Conservation (phyloP, 2,888 invertebrate species). For the Sabellastarte sp. region DNA sequence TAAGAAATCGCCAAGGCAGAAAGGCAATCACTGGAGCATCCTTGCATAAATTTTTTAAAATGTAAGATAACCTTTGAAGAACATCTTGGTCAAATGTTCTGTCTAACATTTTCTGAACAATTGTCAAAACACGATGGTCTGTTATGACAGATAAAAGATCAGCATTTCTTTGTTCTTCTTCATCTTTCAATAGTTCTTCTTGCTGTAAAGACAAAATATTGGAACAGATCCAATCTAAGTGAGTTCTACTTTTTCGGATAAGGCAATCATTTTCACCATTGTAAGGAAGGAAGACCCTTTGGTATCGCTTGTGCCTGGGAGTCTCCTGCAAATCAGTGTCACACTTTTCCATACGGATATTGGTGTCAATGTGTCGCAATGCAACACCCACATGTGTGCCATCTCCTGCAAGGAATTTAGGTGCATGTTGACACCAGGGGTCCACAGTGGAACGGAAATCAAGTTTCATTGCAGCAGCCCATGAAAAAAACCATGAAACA, state of each 20-base stretch:
- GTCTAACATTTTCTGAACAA: too few species aligned
- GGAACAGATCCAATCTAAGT: too few species aligned
- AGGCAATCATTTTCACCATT: too few species aligned
- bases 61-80: too few species aligned
- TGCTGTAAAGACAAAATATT: too few species aligned
- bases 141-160: too few species aligned
- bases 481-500: constrained; percentile 1
- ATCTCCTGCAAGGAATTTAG: constrained; percentile 4
- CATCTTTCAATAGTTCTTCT: too few species aligned
- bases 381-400: constrained; percentile 6
- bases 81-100: too few species aligned
- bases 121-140: too few species aligned
- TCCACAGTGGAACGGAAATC: constrained; percentile 1
- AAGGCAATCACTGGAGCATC: not conserved
- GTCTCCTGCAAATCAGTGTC: not conserved
- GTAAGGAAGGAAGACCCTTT: constrained; percentile 3
- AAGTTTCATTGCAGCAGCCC: not conserved
- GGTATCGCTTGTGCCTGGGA: constrained; percentile 3
- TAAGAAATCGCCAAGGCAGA: not conserved
- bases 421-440: not conserved
- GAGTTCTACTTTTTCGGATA: too few species aligned
- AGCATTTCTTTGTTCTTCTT: too few species aligned
- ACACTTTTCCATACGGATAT: not conserved
- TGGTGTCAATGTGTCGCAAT: not conserved
- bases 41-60: too few species aligned